Conservation (phyloP, 2,113 vertebrate species). For the Campylorhamphus procurvoides region DNA sequence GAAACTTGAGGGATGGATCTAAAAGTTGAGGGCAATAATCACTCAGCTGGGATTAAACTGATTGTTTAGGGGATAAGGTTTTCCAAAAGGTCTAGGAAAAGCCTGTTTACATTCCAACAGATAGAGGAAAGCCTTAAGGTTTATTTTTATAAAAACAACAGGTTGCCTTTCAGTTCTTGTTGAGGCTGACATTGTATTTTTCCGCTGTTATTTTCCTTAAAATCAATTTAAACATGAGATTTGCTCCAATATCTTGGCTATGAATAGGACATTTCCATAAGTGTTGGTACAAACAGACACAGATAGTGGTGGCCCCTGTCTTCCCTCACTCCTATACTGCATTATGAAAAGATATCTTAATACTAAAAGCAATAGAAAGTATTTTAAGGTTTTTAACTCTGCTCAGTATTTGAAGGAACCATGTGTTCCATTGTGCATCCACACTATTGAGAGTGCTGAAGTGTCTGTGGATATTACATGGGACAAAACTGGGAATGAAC, state of each 20-base stretch:
- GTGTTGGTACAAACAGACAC: not conserved
- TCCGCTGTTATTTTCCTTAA: not conserved
- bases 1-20: not conserved
- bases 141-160: accelerated
- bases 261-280: not conserved
- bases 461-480: not conserved
- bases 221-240: not conserved
- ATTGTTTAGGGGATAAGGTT: not conserved
- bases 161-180: not conserved
- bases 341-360: not conserved
- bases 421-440: not conserved
- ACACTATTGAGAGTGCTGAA: not conserved
- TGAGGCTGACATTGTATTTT: not conserved
- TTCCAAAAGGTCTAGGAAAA: not conserved
- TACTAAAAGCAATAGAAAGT: not conserved
- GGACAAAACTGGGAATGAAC: not conserved
- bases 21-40: not conserved
- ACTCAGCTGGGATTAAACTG: not conserved
- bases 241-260: not conserved
- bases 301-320: not conserved
- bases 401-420: not conserved
- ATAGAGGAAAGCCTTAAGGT: not conserved
- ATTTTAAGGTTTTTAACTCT: not conserved
- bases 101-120: not conserved
- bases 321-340: not conserved